Conservation (phyloP, 1,140 invertebrate species). For the Linepithema humile region DNA sequence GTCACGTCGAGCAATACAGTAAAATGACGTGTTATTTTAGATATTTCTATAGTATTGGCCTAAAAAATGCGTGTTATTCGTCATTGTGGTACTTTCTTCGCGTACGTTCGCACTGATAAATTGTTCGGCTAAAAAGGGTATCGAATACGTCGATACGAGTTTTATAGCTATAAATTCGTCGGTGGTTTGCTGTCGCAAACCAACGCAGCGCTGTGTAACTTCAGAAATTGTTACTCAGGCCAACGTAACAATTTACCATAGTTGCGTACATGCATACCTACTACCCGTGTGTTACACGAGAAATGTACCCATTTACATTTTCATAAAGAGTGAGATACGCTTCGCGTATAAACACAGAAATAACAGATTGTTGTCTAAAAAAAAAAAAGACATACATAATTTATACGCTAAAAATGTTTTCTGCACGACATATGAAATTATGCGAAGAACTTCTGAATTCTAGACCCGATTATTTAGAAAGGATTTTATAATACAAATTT, state of each 20-base stretch:
- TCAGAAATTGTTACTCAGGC: not conserved
- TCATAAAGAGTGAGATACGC: not conserved
- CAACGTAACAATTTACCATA: not conserved
- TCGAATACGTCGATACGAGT: not conserved
- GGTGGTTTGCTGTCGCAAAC: not conserved
- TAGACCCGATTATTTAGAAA: not conserved
- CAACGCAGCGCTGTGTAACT: not conserved
- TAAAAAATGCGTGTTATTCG: not conserved
- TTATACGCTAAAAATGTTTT: not conserved
- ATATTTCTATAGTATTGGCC: not conserved
- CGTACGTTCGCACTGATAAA: not conserved
- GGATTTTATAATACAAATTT: not conserved
- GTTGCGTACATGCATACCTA: not conserved
- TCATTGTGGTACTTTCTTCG: not conserved
- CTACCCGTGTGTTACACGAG: not conserved
- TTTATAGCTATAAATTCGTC: conserved; percentile 3
- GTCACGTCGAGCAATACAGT: not conserved
- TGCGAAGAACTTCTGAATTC: not conserved
- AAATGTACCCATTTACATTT: conserved; percentile 29
- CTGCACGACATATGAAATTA: not conserved
- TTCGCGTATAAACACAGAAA: not conserved
- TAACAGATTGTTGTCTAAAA: no score
- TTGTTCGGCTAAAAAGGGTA: not conserved
- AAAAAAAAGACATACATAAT: not conserved
- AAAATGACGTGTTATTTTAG: not conserved